phyloP scores from a whole-genome alignment of 1,140 invertebrate species.

The Zaprionus kolodkinae region DNA sequence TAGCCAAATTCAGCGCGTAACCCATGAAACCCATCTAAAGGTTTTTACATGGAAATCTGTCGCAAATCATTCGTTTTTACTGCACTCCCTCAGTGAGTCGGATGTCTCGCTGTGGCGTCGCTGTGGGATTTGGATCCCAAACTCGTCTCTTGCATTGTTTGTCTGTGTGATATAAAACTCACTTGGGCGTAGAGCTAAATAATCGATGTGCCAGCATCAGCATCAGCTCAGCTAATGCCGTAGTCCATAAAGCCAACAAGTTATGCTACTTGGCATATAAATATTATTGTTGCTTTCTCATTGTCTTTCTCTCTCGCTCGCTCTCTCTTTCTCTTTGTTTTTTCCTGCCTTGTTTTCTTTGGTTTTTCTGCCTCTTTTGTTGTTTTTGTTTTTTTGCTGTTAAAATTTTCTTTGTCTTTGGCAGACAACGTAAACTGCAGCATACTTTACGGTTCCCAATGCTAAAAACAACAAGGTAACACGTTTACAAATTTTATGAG shows the following conservation, averaged over 20 bases:
- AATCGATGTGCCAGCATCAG: not conserved
- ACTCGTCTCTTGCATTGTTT: not conserved
- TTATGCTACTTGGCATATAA: constrained; percentile 11
- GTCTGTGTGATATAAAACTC: not conserved
- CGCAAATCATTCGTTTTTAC: constrained; percentile 2
- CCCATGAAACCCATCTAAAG: no score
- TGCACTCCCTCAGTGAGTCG: not conserved
- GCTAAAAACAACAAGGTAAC: constrained; percentile 50
- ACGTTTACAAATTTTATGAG: constrained; percentile 57
- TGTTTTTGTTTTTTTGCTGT: not conserved
- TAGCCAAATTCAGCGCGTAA: not conserved
- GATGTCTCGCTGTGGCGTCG: not conserved
- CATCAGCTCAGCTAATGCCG: not conserved
- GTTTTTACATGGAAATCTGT: not conserved
- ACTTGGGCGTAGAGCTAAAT: not conserved
- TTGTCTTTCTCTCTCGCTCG: not conserved
- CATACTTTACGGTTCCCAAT: constrained; percentile 24
- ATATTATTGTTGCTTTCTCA: constrained; percentile 4
- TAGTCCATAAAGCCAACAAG: constrained; percentile 11
- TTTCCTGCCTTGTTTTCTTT: not conserved
- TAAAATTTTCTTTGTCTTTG: constrained; percentile 8
- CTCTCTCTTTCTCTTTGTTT: not conserved
- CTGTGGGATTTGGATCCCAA: not conserved
- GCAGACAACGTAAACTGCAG: constrained; percentile 24
- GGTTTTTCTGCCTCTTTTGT: not conserved